Percentiles rank a stretch among this genome's conserved stretches.
phyloP scores from a whole-genome alignment of 2,113 vertebrate species.

The Eurypyga helias region DNA sequence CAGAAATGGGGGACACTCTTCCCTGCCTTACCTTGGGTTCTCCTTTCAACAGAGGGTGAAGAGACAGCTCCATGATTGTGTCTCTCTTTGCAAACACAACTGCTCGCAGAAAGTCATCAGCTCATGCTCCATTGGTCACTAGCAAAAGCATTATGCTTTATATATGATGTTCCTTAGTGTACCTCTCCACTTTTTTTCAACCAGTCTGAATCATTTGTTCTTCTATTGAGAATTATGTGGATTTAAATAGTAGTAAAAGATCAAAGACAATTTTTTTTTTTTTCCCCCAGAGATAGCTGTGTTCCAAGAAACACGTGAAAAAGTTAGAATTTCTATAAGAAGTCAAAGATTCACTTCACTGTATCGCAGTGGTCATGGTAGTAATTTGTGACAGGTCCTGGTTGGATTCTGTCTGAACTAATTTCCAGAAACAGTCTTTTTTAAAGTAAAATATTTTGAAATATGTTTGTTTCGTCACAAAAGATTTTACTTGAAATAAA shows the following conservation, averaged over 20 bases:
- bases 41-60: neutral
- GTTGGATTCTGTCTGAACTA: neutral
- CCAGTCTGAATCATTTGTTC: neutral
- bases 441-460: too few species aligned
- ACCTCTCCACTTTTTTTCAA: neutral
- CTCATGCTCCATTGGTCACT: fast-evolving
- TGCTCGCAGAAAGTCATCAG: neutral
- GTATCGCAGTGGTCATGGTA: neutral
- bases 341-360: neutral
- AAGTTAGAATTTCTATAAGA: neutral
- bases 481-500: neutral
- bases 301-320: neutral
- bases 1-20: neutral
- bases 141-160: neutral
- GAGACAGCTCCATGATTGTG: neutral
- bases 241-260: neutral
- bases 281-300: neutral
- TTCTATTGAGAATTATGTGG: neutral
- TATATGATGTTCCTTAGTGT: neutral
- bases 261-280: neutral
- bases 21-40: neutral
- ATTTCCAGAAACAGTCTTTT: neutral
- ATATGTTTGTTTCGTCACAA: neutral
- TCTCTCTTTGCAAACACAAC: neutral
- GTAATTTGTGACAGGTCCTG: neutral